These are phyloP conservation scores for Zele albiditarsus DNA, from an alignment of 2,888 invertebrate genomes.

Conservation along the genomic window DNA sequence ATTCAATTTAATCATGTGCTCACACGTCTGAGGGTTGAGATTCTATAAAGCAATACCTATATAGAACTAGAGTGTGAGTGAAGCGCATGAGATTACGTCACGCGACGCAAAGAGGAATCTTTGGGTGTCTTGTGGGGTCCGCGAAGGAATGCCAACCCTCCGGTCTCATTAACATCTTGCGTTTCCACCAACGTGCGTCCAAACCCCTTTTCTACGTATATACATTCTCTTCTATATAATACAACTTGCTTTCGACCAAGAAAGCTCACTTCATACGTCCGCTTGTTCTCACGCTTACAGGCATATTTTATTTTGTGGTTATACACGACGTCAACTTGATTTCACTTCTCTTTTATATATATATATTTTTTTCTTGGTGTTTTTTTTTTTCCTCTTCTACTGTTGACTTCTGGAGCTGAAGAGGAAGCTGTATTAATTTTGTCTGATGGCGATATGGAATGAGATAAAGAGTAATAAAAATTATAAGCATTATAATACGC, in stretches of 20 bases:
- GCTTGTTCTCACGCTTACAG: slow-evolving; percentile 14
- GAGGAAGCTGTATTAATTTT: not conserved
- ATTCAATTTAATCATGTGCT: slow-evolving; percentile 5
- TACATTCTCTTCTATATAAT: slow-evolving; percentile 49
- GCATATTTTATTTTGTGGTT: slow-evolving; percentile 41
- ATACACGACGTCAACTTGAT: slow-evolving; percentile 30
- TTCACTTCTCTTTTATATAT: slow-evolving; percentile 3
- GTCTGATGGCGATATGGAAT: not conserved
- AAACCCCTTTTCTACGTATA: slow-evolving; percentile 48
- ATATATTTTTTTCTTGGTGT: not conserved
- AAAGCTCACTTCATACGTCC: slow-evolving; percentile 62
- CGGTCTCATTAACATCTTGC: slow-evolving; percentile 73
- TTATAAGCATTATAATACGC: not conserved
- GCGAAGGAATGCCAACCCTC: slow-evolving; percentile 71
- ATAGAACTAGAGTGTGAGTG: slow-evolving; percentile 1
- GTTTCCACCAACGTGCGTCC: slow-evolving; percentile 54
- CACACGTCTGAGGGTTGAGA: slow-evolving; percentile 11
- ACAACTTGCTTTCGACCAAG: slow-evolving; percentile 43
- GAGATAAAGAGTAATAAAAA: not conserved
- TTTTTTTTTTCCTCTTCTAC: too few relatives aligned
- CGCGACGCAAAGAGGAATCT: slow-evolving; percentile 64
- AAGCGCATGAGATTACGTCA: slow-evolving; percentile 56
- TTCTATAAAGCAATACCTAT: slow-evolving; percentile 22
- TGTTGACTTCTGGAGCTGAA: not conserved
- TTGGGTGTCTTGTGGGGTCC: slow-evolving; percentile 67